A percentile compares a stretch with the other conserved stretches of the same genome.
Evolutionary conservation across 2,113 vertebrate species (phyloP).

Genomic region (Amphiprion ocellaris): DNA sequence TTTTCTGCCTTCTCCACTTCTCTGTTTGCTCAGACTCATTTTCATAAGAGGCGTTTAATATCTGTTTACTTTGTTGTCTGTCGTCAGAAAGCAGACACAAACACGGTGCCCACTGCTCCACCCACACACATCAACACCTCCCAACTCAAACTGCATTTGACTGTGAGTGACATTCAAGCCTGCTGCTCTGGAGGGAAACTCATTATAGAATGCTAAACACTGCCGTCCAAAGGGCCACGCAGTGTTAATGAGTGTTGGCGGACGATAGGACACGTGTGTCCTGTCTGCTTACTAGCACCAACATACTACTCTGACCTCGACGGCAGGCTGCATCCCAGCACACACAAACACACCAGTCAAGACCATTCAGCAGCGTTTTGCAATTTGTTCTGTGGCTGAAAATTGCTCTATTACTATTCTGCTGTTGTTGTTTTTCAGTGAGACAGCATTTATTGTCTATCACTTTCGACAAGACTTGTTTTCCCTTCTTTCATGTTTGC

Average conservation of each 20-base stretch:
- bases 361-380: slow-evolving; percentile 3
- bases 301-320: slow-evolving; percentile 55
- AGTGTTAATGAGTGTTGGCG: slow-evolving; percentile 77
- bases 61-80: slow-evolving; percentile 61
- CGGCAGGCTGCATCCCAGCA: slow-evolving; percentile 22
- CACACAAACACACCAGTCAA: slow-evolving; percentile 18
- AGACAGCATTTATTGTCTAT: slow-evolving; percentile 3
- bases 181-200: slow-evolving; percentile 77
- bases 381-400: slow-evolving; percentile 1
- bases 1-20: slow-evolving; percentile 21
- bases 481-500: background rate
- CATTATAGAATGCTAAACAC: slow-evolving; percentile 82
- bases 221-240: slow-evolving; percentile 73
- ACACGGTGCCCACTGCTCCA: slow-evolving; percentile 40
- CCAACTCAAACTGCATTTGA: slow-evolving; percentile 64
- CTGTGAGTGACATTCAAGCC: slow-evolving; percentile 80
- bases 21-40: slow-evolving; percentile 31
- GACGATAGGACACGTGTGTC: slow-evolving; percentile 61
- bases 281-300: slow-evolving; percentile 58
- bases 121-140: slow-evolving; percentile 61
- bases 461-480: background rate
- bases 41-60: slow-evolving; percentile 46
- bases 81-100: slow-evolving; percentile 54
- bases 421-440: slow-evolving; percentile 3
- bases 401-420: background rate